Conservation (phyloP, 2,888 invertebrate genomes). For the Amiota minor region DNA sequence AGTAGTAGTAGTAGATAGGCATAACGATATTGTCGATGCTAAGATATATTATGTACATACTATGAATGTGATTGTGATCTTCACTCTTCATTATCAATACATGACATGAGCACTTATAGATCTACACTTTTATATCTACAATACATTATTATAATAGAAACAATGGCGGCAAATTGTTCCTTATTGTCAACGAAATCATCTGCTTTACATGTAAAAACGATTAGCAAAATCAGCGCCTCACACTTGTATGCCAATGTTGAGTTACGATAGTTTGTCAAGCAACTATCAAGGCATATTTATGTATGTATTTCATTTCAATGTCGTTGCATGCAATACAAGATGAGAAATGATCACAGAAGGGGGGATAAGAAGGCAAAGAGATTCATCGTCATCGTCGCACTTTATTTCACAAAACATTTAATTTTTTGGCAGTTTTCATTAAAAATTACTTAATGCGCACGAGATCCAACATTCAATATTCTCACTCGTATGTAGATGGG, state of each 20-base stretch:
- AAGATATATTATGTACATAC: background rate
- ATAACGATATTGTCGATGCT: constrained; percentile 33
- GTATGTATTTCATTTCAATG: background rate
- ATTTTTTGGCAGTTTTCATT: constrained; percentile 58
- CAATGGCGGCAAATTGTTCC: constrained; percentile 54
- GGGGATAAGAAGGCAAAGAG: background rate
- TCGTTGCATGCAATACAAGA: background rate
- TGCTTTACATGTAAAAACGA: constrained; percentile 58
- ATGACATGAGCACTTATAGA: constrained; percentile 19
- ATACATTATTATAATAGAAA: constrained; percentile 33
- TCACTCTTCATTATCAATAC: constrained; percentile 10
- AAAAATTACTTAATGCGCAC: constrained; percentile 68
- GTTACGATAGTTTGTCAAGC: too few species aligned
- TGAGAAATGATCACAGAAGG: background rate
- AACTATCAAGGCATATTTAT: background rate
- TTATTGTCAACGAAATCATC: constrained; percentile 51
- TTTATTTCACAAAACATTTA: constrained; percentile 43
- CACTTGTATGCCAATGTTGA: background rate
- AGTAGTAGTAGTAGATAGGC: too few species aligned
- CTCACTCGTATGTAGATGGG: background rate
- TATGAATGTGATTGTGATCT: constrained; percentile 24
- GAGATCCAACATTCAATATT: too few species aligned
- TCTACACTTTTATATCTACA: constrained; percentile 27
- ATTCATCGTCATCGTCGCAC: constrained; percentile 15
- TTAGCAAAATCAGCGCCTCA: constrained; percentile 52